Conservation (phyloP, 2,797 vertebrate species). For the Gobio occitaniae region DNA sequence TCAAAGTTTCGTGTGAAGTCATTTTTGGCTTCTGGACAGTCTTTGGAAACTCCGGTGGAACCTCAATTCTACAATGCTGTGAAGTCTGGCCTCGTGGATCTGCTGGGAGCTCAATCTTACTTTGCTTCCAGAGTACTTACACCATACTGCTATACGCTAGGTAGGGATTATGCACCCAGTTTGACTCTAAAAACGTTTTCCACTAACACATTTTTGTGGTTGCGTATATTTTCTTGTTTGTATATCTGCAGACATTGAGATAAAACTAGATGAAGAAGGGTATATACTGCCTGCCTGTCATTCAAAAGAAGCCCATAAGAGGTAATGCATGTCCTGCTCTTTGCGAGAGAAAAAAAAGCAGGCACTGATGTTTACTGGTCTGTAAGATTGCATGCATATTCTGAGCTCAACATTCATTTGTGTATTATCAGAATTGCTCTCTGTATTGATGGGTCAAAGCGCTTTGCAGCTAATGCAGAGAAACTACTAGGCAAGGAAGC, state of each 20-base stretch:
- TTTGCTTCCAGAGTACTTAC: constrained; percentile 89
- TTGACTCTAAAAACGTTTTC: not conserved
- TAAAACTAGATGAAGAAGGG: constrained; percentile 91
- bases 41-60: constrained; percentile 82
- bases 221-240: not conserved
- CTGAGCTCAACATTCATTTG: not conserved
- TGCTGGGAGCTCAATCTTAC: constrained; percentile 84
- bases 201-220: not conserved
- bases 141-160: constrained; percentile 88
- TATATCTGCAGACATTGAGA: constrained; percentile 86
- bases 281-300: constrained; percentile 82
- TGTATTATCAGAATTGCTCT: constrained; percentile 82
- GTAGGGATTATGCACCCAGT: constrained; percentile 68
- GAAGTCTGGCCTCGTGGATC: constrained; percentile 80
- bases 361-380: not conserved
- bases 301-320: constrained; percentile 79
- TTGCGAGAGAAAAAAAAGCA: not conserved
- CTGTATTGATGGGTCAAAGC: constrained; percentile 87
- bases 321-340: constrained; percentile 71
- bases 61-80: constrained; percentile 81
- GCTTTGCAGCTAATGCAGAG: constrained; percentile 82
- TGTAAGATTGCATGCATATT: not conserved
- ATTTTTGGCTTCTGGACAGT: constrained; percentile 72
- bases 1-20: constrained; percentile 83
- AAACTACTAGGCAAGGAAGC: constrained; percentile 88